phyloP scores from a whole-genome alignment of 1,140 invertebrate genomes.

The Apis cerana region DNA sequence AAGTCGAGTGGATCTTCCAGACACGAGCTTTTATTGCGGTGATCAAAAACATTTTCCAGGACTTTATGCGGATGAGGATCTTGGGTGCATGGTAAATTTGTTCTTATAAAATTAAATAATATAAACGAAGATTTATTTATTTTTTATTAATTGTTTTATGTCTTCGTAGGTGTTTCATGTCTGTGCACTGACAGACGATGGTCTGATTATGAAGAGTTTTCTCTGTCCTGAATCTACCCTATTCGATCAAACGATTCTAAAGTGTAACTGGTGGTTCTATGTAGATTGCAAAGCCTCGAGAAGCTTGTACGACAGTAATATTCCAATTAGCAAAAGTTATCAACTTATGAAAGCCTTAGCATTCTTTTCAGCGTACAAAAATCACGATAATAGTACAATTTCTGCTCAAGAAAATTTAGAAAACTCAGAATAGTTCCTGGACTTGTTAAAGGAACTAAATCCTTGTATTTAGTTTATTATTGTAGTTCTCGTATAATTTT shows the following conservation, averaged over 20 bases:
- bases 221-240: constrained; percentile 93
- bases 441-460: not conserved
- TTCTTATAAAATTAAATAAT: not conserved
- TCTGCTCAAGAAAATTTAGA: constrained; percentile 34
- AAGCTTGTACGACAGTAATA: constrained; percentile 92
- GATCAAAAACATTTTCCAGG: constrained; percentile 95
- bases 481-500: constrained; percentile 11
- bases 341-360: constrained; percentile 94
- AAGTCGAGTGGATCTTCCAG: constrained; percentile 90
- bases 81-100: constrained; percentile 92
- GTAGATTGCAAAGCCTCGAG: constrained; percentile 92
- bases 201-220: constrained; percentile 93
- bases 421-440: constrained; percentile 6
- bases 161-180: constrained; percentile 91
- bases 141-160: not conserved
- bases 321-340: constrained; percentile 94
- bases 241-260: constrained; percentile 93
- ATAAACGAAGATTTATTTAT: too few species aligned
- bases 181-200: constrained; percentile 93
- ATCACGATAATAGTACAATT: constrained; percentile 77
- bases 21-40: constrained; percentile 93
- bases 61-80: constrained; percentile 92
- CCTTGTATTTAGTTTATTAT: constrained; percentile 28
- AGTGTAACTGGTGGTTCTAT: constrained; percentile 96
- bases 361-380: constrained; percentile 92